These are phyloP conservation scores for Drosophila histrio DNA, from an alignment of 2,888 invertebrate species.

Conservation along the genomic window DNA sequence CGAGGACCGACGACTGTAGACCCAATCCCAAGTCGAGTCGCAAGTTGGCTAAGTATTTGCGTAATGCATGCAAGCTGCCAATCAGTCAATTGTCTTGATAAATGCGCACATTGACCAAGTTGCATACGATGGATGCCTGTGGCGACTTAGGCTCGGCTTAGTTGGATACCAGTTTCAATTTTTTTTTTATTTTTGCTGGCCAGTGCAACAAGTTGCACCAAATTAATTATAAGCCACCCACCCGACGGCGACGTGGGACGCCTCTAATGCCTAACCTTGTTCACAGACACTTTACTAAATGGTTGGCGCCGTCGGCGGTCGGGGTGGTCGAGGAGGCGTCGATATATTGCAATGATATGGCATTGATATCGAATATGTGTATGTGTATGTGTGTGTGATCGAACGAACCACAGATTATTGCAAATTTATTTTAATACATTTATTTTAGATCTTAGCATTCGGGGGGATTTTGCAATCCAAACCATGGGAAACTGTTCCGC, in stretches of 20 bases:
- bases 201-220: constrained; percentile 74
- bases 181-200: background rate
- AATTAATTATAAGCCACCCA: constrained; percentile 79
- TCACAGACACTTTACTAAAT: constrained; percentile 72
- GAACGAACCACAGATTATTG: constrained; percentile 34
- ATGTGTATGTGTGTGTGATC: background rate
- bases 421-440: constrained; percentile 59
- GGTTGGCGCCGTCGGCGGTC: constrained; percentile 37
- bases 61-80: constrained; percentile 79
- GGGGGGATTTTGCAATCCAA: constrained; percentile 33
- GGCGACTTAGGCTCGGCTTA: constrained; percentile 24
- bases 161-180: constrained; percentile 31
- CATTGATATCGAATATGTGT: constrained; percentile 38
- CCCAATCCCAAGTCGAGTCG: background rate
- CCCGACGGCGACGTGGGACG: constrained; percentile 69
- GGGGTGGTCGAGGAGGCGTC: constrained; percentile 18
- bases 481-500: constrained; percentile 53
- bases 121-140: constrained; percentile 32
- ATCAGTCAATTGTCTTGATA: constrained; percentile 81
- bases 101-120: constrained; percentile 74
- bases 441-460: constrained; percentile 13
- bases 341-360: constrained; percentile 18
- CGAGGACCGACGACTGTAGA: background rate
- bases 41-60: constrained; percentile 43
- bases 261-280: constrained; percentile 70